Evolutionary conservation across 2,888 invertebrate species (phyloP), one percentile per base, ranked within the genome.

Genomic region (Leptothorax acervorum): DNA sequence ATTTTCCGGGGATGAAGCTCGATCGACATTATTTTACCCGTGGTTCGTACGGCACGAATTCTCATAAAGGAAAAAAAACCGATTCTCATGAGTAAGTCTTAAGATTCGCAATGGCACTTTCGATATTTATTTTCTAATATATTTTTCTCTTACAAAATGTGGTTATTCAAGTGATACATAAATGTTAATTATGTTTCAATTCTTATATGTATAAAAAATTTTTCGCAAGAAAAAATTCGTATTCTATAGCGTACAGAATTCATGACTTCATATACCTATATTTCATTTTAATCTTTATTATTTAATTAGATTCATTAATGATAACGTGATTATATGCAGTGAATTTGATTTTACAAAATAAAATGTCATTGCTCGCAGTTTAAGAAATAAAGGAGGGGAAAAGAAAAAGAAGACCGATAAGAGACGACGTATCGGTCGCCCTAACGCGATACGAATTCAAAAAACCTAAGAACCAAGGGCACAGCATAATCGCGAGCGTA

Each of bases 1-100:
- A 92, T 92, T 92, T 91, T 74, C 87, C 85, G 83, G 85, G 81
- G 90, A 88, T 88, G 76, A 91, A 87, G 55, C 75, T 86, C 84
- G 71, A 81, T 73, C 79, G 89, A 85, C 78, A 75, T 84, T 86
- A 66, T 73, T 82, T 57, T 68, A 23, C 42, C 31, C 55, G 42
- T 60, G 39, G 11, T 39, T 75, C 28, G 39, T 35, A 15, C 18
- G 63, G 15, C 63, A 57, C 39, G 55, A 39, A 68, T 39, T 35
- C 35, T 35, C 11, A 8, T 23, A 23, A 31, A 55, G n/a, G 35
- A 23, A 42, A 73, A 39, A 68, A 12, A 53, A 8, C 0, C 39
- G n/a, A 31, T 12, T 6, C 18, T 76, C 18, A 18, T 2, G 15
- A 68, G 3, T 18, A 51, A 68, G 8, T 65, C 23, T 65, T 51